Conservation (phyloP, 2,888 invertebrate genomes). For the Myathropa florea region DNA sequence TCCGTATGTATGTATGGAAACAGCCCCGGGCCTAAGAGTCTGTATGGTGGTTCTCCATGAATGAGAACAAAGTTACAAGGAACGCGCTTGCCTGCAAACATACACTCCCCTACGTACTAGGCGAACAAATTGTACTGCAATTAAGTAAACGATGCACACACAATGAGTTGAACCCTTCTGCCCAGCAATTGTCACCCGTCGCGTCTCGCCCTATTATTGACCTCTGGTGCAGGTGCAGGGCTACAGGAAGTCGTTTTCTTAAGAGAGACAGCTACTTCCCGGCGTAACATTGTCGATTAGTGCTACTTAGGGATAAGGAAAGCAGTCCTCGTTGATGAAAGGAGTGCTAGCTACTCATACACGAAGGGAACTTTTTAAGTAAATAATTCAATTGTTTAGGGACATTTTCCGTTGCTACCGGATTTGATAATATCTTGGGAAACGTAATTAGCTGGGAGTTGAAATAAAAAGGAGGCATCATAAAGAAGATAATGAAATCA, state of each 20-base stretch:
- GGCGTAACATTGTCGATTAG: constrained; percentile 53
- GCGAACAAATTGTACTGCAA: constrained; percentile 65
- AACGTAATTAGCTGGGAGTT: background rate
- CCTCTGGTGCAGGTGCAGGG: constrained; percentile 57
- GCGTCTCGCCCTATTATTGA: constrained; percentile 37
- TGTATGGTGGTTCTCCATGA: constrained; percentile 28
- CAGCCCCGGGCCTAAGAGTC: constrained; percentile 37
- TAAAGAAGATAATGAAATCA: background rate
- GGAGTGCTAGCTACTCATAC: constrained; percentile 22
- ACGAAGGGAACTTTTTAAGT: background rate
- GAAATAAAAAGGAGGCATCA: background rate
- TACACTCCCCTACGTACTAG: constrained; percentile 11
- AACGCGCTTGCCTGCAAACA: background rate
- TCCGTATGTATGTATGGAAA: constrained; percentile 19
- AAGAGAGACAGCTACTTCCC: constrained; percentile 27
- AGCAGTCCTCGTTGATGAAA: background rate
- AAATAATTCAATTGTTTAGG: background rate
- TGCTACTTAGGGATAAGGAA: constrained; percentile 16
- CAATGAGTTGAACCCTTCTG: constrained; percentile 27
- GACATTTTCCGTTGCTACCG: background rate
- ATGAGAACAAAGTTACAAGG: constrained; percentile 19
- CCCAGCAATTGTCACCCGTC: background rate
- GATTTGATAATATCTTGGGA: background rate
- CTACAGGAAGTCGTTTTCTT: constrained; percentile 43
- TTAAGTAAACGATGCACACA: constrained; percentile 68